Base-by-base conservation (phyloP, 2,113 vertebrate genomes). In the Rynchops niger region DNA sequence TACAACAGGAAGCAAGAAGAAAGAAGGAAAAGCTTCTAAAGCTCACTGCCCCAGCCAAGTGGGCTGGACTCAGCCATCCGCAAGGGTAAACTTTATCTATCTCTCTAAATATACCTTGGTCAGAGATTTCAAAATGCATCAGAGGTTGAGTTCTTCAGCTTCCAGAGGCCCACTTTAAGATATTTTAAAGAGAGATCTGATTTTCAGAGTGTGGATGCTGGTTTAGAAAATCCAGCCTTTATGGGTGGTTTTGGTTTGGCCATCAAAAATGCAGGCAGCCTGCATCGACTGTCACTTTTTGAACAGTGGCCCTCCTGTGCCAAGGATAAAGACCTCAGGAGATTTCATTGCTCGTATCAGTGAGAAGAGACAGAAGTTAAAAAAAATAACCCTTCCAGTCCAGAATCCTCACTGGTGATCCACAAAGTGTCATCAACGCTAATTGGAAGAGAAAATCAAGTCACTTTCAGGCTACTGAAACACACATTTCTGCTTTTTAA, bases 211-310 rank as follows among this genome's bases (percentile, higher is more conserved):
- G 16, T 18, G 43, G 17, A 32, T 36, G 36, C 36, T 36, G 25
- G 26, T 38, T 81, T 25, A 91, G 30, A 65, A 83, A 81, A 72
- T 4, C 21, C 76, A 82, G 70, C 32, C 34, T 34, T 62, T 27
- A 9, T 15, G 11, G 26, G 36, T 1, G 0, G 17, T 19, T 87
- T 52, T n/a, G 1, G 3, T 59, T 55, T 50, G 47, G 38, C 20
- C n/a, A 58, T 43, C 42, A 59, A 78, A 59, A 53, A 23, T 0
- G 3, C 0, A 1, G 55, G 47, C 47, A 83, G 56, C 18, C 76
- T 76, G 38, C 36, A 52, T 1, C 0, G 0, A 49, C 1, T 9
- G 7, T 11, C 1, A 0, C 26, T 59, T 74, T 22, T 34, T 80
- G 25, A 77, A 61, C 63, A 52, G 26, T 14, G 23, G 36, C 45